Evolutionary conservation across 1,140 invertebrate genomes (phyloP).

Genomic region (Apis mellifera): Amel_HAv3.1 CM009943.2:8260001-8260500

Average conservation of each 20-base stretch:
- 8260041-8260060: not conserved
- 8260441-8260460: no score
- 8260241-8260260: not conserved
- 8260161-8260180: not conserved
- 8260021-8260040: slow-evolving; percentile 18
- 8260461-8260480: no score
- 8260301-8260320: not conserved
- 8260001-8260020: not conserved
- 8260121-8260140: no score
- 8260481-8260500: no score
- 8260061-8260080: not conserved
- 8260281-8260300: not conserved
- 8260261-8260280: not conserved
- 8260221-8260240: not conserved
- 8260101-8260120: not conserved
- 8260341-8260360: not conserved
- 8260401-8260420: no score
- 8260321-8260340: not conserved
- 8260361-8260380: not conserved
- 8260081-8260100: not conserved
- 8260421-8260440: no score
- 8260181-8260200: no score
- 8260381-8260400: not conserved
- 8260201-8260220: not conserved
- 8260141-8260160: not conserved